Evolutionary conservation across 2,888 invertebrate species (phyloP), one percentile per base, ranked within the genome.

Genomic region (Leptinotarsa peninsularis): DNA sequence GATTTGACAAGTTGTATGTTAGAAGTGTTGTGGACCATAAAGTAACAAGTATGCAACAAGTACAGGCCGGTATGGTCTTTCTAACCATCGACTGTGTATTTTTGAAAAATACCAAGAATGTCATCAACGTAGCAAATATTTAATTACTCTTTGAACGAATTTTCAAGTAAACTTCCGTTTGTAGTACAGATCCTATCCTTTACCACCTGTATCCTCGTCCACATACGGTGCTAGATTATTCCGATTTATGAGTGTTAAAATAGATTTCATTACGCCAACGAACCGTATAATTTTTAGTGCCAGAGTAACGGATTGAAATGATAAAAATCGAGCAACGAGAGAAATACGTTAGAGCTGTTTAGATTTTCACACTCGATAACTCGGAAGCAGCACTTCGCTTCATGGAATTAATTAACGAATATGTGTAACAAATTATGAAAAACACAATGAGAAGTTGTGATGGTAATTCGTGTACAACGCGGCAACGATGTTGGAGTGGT

Each of bases 381-480:
- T 78, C 76, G 49, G 76, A 78, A 78, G 80, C 78, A 80, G 79
- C 79, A 82, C 76, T 80, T 76, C 73, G 76, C 75, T 72, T 75
- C 77, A 77, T 77, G 71, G 77, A 81, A 77, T 80, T 81, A 80
- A 83, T 82, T 83, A 81, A 78, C 79, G 80, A 81, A 82, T 82
- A 80, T 76, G 71, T 80, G 80, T 80, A 82, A 83, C 79, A 78
- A 71, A 75, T 80, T 78, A 79, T 80, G 79, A 80, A 78, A 82
- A 82, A n/a, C 76, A 74, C 67, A 75, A 75, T 74, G 69, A 76
- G 67, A 67, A 58, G 49, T 52, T 69, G 67, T 69, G 71, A 76
- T 76, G 72, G 68, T 74, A 74, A 74, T 74, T 67, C 23, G 72
- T 72, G 77, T 79, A 68, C 73, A 73, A 77, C 73, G 78, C 80